Conservation (phyloP, 2,888 invertebrate genomes). For the Cosmia trapezina region DNA sequence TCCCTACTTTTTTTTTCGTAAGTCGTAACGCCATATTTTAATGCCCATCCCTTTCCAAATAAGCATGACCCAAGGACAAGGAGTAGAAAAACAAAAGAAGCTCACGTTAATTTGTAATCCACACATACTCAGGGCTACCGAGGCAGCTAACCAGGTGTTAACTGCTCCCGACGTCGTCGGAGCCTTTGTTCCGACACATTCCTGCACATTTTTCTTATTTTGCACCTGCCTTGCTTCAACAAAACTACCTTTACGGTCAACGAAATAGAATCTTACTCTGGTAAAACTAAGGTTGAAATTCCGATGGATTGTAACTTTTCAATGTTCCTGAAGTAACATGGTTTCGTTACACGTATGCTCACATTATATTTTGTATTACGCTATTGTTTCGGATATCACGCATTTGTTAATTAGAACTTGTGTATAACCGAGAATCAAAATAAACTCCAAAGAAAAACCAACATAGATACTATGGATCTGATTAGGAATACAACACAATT, state of each 20-base stretch:
- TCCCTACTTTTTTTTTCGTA: too few species aligned
- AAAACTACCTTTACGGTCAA: constrained; percentile 37
- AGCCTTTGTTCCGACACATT: constrained; percentile 70
- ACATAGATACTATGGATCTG: constrained; percentile 63
- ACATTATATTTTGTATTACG: constrained; percentile 61
- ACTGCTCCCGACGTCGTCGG: constrained; percentile 61
- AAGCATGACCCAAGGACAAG: constrained; percentile 45
- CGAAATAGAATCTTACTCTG: constrained; percentile 24
- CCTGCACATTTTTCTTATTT: constrained; percentile 73
- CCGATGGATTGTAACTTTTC: neutral
- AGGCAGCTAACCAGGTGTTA: constrained; percentile 69
- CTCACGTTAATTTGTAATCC: constrained; percentile 41
- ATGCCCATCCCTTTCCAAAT: constrained; percentile 28
- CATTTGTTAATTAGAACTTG: constrained; percentile 70
- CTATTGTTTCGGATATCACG: constrained; percentile 69
- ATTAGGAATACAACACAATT: constrained; percentile 61
- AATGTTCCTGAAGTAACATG: neutral
- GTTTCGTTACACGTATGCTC: constrained; percentile 53
- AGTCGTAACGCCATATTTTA: neutral
- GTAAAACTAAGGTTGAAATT: constrained; percentile 51
- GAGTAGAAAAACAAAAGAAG: constrained; percentile 42
- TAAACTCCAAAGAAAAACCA: constrained; percentile 66
- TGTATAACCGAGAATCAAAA: constrained; percentile 56
- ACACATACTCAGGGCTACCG: constrained; percentile 47
- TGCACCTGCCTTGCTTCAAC: constrained; percentile 67